phyloP scores from a whole-genome alignment of 2,888 invertebrate genomes.

The Drosophila neonasuta region DNA sequence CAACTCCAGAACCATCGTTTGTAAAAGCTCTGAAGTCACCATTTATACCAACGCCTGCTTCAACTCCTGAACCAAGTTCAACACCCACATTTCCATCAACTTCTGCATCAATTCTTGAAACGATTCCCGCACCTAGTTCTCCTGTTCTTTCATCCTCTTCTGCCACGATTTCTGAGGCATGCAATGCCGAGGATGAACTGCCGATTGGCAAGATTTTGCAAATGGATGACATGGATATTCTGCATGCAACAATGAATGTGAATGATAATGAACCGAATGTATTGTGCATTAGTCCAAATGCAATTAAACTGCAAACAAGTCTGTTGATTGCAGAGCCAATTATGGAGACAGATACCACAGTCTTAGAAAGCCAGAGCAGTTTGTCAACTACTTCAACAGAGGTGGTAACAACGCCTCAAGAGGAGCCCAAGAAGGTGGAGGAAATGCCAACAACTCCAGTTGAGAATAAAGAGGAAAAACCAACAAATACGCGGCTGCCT shows the following conservation, averaged over 20 bases:
- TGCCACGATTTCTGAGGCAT: background rate
- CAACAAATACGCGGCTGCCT: constrained; percentile 8
- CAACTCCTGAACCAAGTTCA: background rate
- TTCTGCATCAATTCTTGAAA: background rate
- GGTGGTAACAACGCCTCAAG: constrained; percentile 4
- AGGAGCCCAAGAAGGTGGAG: background rate
- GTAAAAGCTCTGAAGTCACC: background rate
- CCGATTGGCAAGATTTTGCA: constrained; percentile 65
- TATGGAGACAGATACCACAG: background rate
- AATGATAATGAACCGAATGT: constrained; percentile 56
- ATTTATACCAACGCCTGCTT: background rate
- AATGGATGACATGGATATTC: constrained; percentile 63
- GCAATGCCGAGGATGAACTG: constrained; percentile 37
- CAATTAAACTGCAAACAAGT: constrained; percentile 49
- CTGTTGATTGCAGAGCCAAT: background rate
- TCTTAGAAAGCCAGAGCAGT: background rate
- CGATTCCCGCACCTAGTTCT: background rate
- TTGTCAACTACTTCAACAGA: constrained; percentile 8
- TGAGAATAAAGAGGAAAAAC: background rate
- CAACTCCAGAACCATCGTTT: background rate
- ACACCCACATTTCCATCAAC: background rate
- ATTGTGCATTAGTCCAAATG: constrained; percentile 65
- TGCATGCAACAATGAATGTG: constrained; percentile 65
- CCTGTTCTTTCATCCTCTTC: background rate
- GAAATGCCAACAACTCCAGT: background rate